Percentiles rank a stretch among this genome's conserved stretches.
phyloP scores from a whole-genome alignment of 1,140 invertebrate species.

The Zeugodacus cucurbitae region DNA sequence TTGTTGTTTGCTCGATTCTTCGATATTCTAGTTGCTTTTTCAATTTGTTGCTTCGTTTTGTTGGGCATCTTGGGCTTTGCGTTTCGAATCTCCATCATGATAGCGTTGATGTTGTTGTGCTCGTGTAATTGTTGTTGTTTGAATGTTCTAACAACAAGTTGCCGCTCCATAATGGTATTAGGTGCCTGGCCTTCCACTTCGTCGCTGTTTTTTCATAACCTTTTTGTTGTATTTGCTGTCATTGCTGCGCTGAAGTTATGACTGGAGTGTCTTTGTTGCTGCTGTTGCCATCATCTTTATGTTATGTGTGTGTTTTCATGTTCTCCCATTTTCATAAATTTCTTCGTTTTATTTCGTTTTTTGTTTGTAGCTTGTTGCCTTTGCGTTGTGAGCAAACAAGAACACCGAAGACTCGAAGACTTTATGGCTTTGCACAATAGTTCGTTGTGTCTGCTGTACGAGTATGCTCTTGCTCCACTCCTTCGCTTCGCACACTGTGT shows the following conservation, averaged over 20 bases:
- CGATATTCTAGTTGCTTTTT: neutral
- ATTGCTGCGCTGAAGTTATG: neutral
- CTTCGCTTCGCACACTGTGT: neutral
- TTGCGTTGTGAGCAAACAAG: neutral
- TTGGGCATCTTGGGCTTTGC: neutral
- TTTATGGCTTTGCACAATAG: neutral
- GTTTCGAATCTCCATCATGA: neutral
- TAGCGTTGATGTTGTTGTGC: neutral
- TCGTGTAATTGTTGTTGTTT: neutral
- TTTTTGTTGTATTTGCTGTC: neutral
- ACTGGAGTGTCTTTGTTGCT: neutral
- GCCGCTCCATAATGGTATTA: neutral
- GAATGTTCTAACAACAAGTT: conserved; percentile 20
- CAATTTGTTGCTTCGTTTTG: neutral
- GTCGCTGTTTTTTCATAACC: neutral
- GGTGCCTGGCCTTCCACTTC: neutral
- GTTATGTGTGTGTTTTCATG: neutral
- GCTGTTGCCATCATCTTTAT: neutral
- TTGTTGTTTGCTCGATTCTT: neutral
- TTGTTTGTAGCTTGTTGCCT: neutral
- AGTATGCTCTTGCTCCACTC: neutral
- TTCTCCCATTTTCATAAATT: neutral
- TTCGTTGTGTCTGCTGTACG: neutral
- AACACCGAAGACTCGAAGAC: neutral
- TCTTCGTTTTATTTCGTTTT: conserved; percentile 1